Base-by-base conservation (phyloP, 2,888 invertebrate species). In the Drosophila tanythrix region DNA sequence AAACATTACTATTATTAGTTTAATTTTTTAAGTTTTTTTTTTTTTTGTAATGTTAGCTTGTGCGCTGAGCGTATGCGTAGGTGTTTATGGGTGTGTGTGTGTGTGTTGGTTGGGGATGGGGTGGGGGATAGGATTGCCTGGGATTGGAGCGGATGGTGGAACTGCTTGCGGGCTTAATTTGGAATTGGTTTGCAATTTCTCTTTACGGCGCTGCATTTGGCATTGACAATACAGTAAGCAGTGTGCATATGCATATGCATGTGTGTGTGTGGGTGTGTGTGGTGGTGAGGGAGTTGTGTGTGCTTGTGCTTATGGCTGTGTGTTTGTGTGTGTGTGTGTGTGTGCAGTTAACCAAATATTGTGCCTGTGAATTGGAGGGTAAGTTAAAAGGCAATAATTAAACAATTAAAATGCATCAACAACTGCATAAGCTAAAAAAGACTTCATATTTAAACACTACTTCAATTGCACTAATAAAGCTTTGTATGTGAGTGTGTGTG, bases 381-480 rank as follows among this genome's bases (percentile, higher is more conserved):
- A 69, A 56, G 70, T 84, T 84, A 71, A 71, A 63, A 76, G 69
- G 81, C 69, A 76, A 79, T 80, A 74, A 78, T 69, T 75, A 59
- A 82, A 89, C 76, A 75, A 77, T 78, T 73, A 76, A 68, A 69
- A 38, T 38, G 51, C 51, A 77, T 55, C 38, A 71, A 72, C 71
- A 71, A 77, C 72, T 57, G 74, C 62, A 68, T 46, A 58, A 64
- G 59, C 75, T 75, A 74, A 71, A 61, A 71, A 64, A 63, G 33
- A 63, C 75, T 66, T 76, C 55, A 58, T 46, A 76, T 80, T 67
- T 80, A 76, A 76, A 83, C 75, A 79, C 78, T 76, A 86, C 74
- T 72, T 72, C 70, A 79, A 88, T 89, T 91, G 82, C 83, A 91
- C 85, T 90, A 90, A 89, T 90, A 90, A 90, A 90, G 90, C 90